These are phyloP conservation scores for Scaptomyza polygonia DNA, from an alignment of 2,888 invertebrate species.

Conservation along the genomic window DNA sequence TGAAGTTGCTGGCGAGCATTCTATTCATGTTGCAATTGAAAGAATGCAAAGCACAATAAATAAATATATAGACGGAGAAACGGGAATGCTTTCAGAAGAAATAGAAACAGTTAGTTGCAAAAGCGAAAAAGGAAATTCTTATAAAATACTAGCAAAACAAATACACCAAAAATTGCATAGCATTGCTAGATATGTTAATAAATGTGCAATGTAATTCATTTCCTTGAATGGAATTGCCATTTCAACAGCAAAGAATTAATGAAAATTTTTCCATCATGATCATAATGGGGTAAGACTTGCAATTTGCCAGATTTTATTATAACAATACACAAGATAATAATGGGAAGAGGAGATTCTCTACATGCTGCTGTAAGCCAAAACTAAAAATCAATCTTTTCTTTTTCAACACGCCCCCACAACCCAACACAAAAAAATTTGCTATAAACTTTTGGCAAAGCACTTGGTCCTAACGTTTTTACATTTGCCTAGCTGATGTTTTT, in stretches of 20 bases:
- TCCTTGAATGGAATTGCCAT: not conserved
- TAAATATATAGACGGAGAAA: not conserved
- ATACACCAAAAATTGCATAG: conserved; percentile 16
- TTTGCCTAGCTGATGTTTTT: conserved; percentile 62
- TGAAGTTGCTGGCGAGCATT: conserved; percentile 21
- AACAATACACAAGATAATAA: not conserved
- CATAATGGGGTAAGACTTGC: not conserved
- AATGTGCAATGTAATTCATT: conserved; percentile 8
- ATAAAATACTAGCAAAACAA: conserved; percentile 15
- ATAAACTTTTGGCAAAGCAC: conserved; percentile 35
- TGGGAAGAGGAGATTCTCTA: not conserved
- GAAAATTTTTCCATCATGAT: not conserved
- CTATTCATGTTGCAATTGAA: conserved; percentile 23
- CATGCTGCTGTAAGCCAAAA: conserved; percentile 10
- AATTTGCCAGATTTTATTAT: conserved; percentile 4
- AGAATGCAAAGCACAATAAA: conserved; percentile 19
- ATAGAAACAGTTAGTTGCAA: conserved; percentile 14
- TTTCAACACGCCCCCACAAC: conserved; percentile 14
- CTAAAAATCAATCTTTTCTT: conserved; percentile 55
- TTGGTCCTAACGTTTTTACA: conserved; percentile 42
- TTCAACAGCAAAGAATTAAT: not conserved
- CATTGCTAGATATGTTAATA: conserved; percentile 4
- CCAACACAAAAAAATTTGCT: not conserved
- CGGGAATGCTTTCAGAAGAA: conserved; percentile 34
- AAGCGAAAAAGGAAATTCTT: conserved; percentile 22